phyloP scores from a whole-genome alignment of 2,888 invertebrate genomes.

The Pristionchus entomophagus region DNA sequence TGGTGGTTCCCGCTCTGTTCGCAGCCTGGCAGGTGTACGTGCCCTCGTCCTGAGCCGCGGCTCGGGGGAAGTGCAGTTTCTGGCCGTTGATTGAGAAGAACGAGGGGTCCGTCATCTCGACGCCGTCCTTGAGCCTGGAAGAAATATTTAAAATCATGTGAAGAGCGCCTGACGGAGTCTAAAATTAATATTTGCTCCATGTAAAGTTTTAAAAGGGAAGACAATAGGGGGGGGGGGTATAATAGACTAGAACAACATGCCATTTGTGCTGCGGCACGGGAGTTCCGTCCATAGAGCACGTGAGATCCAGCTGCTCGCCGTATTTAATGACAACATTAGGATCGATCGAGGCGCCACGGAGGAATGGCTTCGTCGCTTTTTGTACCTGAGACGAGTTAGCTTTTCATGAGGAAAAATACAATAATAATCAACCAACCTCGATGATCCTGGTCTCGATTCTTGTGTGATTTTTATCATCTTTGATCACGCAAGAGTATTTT shows the following conservation, averaged over 20 bases:
- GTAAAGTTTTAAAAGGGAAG: too few relatives aligned
- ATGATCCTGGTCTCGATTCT: not conserved
- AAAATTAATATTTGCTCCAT: not conserved
- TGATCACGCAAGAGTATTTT: not conserved
- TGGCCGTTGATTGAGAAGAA: not conserved
- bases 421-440: not conserved
- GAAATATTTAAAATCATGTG: not conserved
- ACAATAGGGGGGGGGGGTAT: too few relatives aligned
- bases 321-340: not conserved
- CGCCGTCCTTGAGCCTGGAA: slow-evolving; percentile 42
- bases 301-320: not conserved
- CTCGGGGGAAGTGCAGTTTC: slow-evolving; percentile 4
- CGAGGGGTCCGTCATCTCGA: slow-evolving; percentile 3
- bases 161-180: too few relatives aligned
- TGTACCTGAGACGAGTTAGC: not conserved
- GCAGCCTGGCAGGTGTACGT: slow-evolving; percentile 6
- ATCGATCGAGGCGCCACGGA: not conserved
- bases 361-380: not conserved
- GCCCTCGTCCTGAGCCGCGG: not conserved
- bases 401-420: not conserved
- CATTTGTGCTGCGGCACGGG: slow-evolving; percentile 24
- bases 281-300: slow-evolving; percentile 16
- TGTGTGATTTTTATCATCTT: not conserved
- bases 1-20: slow-evolving; percentile 31
- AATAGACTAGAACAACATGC: not conserved